A percentile compares a stretch with the other conserved stretches of the same genome.
Conservation (phyloP, 2,113 vertebrate species). For the Cettia cetti region DNA sequence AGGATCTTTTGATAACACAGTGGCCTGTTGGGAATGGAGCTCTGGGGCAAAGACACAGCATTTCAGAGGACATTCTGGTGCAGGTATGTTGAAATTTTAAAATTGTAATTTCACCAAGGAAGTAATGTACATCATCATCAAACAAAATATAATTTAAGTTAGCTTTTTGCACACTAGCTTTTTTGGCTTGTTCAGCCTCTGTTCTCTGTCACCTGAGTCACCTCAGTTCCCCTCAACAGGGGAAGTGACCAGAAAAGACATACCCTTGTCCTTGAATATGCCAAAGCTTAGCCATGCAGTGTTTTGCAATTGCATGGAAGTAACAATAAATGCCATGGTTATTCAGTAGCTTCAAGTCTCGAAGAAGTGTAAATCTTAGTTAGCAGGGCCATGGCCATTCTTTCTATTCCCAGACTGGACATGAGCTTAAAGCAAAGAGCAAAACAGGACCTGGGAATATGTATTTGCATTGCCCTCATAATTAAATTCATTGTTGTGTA, state of each 20-base stretch:
- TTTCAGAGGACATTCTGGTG: constrained; percentile 96
- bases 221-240: background rate
- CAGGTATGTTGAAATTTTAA: constrained; percentile 79
- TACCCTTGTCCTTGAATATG: background rate
- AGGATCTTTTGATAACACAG: constrained; percentile 97
- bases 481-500: background rate
- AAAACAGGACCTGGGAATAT: background rate
- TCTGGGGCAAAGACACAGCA: constrained; percentile 94
- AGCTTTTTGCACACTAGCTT: background rate
- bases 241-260: background rate
- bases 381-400: background rate
- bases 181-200: background rate
- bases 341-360: background rate
- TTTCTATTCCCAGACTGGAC: background rate
- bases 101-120: background rate
- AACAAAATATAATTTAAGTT: background rate
- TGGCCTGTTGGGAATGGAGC: constrained; percentile 99
- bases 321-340: background rate
- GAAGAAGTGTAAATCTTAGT: background rate
- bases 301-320: background rate
- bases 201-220: background rate
- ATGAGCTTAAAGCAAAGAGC: background rate
- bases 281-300: background rate
- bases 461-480: background rate
- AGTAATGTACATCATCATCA: background rate